phyloP scores from a whole-genome alignment of 2,797 vertebrate genomes.

The Coilia nasus region DNA sequence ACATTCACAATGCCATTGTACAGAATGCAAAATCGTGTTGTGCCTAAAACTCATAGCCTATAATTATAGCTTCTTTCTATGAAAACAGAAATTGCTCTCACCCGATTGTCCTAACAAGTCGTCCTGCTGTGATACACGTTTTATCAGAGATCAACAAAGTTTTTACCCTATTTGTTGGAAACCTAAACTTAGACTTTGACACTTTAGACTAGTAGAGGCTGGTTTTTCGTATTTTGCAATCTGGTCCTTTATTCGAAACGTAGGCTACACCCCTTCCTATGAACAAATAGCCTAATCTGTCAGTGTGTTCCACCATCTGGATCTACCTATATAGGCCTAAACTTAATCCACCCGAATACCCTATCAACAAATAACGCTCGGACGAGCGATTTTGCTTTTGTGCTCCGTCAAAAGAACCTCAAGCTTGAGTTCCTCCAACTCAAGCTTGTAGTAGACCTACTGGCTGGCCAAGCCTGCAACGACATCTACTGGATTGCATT shows the following conservation, averaged over 20 bases:
- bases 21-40: too few relatives aligned
- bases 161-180: neutral
- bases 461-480: neutral
- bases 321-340: too few relatives aligned
- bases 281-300: neutral
- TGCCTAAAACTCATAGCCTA: neutral
- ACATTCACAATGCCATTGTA: too few relatives aligned
- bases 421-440: neutral
- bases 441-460: too few relatives aligned
- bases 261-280: neutral
- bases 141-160: neutral
- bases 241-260: neutral
- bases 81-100: neutral
- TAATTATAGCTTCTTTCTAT: neutral
- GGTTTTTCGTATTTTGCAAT: neutral
- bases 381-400: too few relatives aligned
- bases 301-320: too few relatives aligned
- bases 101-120: neutral
- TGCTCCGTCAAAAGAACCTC: too few relatives aligned
- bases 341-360: too few relatives aligned
- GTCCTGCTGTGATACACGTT: neutral
- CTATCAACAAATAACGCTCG: too few relatives aligned
- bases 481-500: neutral
- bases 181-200: neutral
- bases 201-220: neutral